Conservation (phyloP, 2,113 vertebrate species). For the Scalopus aquaticus region DNA sequence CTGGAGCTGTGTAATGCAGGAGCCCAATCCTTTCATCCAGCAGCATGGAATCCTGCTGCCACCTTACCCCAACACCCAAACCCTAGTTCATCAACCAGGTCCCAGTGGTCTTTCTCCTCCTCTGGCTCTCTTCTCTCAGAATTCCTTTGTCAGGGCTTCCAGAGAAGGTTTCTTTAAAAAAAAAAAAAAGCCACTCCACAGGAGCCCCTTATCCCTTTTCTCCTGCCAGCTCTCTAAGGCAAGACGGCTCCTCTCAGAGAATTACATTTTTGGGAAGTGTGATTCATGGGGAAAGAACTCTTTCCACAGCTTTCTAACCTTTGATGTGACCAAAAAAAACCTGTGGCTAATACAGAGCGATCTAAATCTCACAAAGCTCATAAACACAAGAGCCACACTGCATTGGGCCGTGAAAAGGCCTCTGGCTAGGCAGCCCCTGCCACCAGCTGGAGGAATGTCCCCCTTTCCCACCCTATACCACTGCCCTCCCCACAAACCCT, state of each 20-base stretch:
- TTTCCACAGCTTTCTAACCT: constrained; percentile 80
- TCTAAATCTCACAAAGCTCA: constrained; percentile 72
- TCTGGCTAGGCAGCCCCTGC: constrained; percentile 55
- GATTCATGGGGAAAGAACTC: constrained; percentile 78
- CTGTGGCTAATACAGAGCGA: constrained; percentile 62
- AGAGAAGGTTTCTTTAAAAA: constrained; percentile 45
- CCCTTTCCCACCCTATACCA: background rate
- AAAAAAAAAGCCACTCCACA: background rate
- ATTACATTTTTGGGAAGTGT: constrained; percentile 73
- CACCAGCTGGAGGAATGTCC: constrained; percentile 36
- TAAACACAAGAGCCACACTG: constrained; percentile 53
- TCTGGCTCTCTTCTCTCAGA: constrained; percentile 23
- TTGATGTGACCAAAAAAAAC: constrained; percentile 79
- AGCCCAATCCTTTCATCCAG: background rate
- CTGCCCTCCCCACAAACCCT: background rate
- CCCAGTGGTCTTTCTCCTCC: background rate
- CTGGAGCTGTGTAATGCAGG: background rate
- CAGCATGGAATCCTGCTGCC: background rate
- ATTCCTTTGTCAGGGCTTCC: constrained; percentile 58
- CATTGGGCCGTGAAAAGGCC: constrained; percentile 53
- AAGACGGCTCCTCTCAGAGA: constrained; percentile 49
- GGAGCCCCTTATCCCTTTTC: constrained; percentile 16
- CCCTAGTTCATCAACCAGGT: background rate
- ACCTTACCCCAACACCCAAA: background rate
- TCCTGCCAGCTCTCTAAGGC: constrained; percentile 64